These are phyloP conservation scores for Anthonomus grandis DNA, from an alignment of 1,140 invertebrate species.

Conservation along the genomic window DNA sequence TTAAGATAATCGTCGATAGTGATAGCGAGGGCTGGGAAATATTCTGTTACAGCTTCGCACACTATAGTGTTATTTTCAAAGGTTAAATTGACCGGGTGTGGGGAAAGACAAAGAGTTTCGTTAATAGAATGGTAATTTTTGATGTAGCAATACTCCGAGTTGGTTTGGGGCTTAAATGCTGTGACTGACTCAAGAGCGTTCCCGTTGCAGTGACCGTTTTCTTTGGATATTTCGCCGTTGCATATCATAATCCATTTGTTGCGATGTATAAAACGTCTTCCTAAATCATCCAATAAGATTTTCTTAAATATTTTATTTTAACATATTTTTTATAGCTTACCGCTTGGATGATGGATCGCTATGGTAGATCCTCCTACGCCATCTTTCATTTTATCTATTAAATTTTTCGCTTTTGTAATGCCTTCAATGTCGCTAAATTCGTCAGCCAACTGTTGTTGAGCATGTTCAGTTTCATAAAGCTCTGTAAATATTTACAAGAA, in stretches of 20 bases:
- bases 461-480: conserved; percentile 24
- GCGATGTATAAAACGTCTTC: conserved; percentile 18
- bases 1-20: conserved; percentile 22
- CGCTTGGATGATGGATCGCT: conserved; percentile 24
- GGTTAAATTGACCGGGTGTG: conserved; percentile 17
- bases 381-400: conserved; percentile 25
- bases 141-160: conserved; percentile 18
- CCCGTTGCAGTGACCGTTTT: conserved; percentile 26
- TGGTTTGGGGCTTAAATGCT: conserved; percentile 14
- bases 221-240: conserved; percentile 18
- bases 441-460: conserved; percentile 18
- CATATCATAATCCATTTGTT: conserved; percentile 23
- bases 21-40: conserved; percentile 14
- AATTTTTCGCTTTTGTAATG: conserved; percentile 17
- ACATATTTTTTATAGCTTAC: neutral
- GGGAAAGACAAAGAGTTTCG: conserved; percentile 22
- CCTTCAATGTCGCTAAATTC: conserved; percentile 8
- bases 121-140: conserved; percentile 17
- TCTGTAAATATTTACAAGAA: conserved; percentile 21
- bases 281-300: conserved; percentile 7
- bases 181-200: conserved; percentile 17
- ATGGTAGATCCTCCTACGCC: conserved; percentile 20
- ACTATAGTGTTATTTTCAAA: conserved; percentile 13
- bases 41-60: conserved; percentile 11
- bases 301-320: neutral